These are phyloP conservation scores for Synanthedon vespiformis DNA, from an alignment of 2,888 invertebrate genomes.

Conservation along the genomic window DNA sequence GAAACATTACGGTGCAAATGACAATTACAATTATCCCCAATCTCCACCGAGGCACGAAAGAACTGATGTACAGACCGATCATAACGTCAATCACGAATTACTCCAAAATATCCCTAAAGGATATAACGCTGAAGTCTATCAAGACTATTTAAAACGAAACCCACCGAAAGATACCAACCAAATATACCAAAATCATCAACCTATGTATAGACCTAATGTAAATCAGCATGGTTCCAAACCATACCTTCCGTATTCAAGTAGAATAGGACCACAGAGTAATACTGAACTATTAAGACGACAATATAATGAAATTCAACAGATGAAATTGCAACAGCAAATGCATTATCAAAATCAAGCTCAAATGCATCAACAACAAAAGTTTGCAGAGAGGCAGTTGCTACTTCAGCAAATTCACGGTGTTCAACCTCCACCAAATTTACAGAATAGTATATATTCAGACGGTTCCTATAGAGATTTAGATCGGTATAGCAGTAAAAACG, in stretches of 20 bases:
- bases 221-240: slow-evolving; percentile 62
- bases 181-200: slow-evolving; percentile 70
- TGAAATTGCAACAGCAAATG: slow-evolving; percentile 73
- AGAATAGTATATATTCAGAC: slow-evolving; percentile 62
- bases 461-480: slow-evolving; percentile 59
- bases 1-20: slow-evolving; percentile 68
- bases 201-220: slow-evolving; percentile 55
- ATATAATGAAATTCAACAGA: slow-evolving; percentile 74
- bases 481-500: slow-evolving; percentile 57
- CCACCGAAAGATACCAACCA: slow-evolving; percentile 69
- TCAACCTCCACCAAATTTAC: slow-evolving; percentile 60
- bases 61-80: slow-evolving; percentile 51
- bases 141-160: slow-evolving; percentile 67
- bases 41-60: slow-evolving; percentile 59
- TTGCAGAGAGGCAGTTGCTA: slow-evolving; percentile 72
- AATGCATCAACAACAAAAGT: slow-evolving; percentile 74
- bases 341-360: slow-evolving; percentile 74
- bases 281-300: slow-evolving; percentile 71
- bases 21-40: slow-evolving; percentile 66
- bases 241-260: slow-evolving; percentile 62
- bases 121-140: slow-evolving; percentile 71
- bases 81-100: slow-evolving; percentile 57
- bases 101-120: slow-evolving; percentile 60
- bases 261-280: slow-evolving; percentile 68
- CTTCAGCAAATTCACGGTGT: slow-evolving; percentile 73